Evolutionary conservation across 2,888 invertebrate genomes (phyloP).

Genomic region (Bedellia somnulentella): DNA sequence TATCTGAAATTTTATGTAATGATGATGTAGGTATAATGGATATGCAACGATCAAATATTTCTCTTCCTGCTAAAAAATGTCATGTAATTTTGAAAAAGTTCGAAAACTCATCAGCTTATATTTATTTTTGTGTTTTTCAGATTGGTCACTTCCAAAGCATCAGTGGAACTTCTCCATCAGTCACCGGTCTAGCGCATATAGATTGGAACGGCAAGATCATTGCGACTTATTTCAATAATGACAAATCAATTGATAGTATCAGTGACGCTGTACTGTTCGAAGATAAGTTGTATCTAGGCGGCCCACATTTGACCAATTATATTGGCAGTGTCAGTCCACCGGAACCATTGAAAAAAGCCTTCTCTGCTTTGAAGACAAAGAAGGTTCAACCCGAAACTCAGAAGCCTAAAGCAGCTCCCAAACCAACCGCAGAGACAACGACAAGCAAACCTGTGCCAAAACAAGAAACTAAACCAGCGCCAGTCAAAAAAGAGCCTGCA

Average conservation of each 20-base stretch:
- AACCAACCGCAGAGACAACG: conserved; percentile 9
- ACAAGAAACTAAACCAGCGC: conserved; percentile 7
- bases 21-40: no score
- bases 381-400: conserved; percentile 10
- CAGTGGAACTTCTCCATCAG: conserved; percentile 28
- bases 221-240: conserved; percentile 66
- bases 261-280: conserved; percentile 70
- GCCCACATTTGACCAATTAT: conserved; percentile 64
- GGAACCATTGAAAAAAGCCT: conserved; percentile 43
- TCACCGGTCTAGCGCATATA: conserved; percentile 65
- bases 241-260: conserved; percentile 51
- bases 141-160: conserved; percentile 66
- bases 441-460: conserved; percentile 11
- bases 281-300: conserved; percentile 67
- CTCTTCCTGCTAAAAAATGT: no score
- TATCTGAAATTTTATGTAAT: no score
- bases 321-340: conserved; percentile 66
- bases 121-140: no score
- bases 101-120: no score
- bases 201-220: conserved; percentile 74
- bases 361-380: conserved; percentile 16
- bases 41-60: no score
- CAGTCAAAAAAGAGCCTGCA: conserved; percentile 6
- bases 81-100: no score
- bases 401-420: conserved; percentile 12